Percentiles rank a stretch among this genome's conserved stretches.
Evolutionary conservation across 37 sponge, comb jelly and placozoan species (phyloP).

Genomic region (Aphrocallistes beatrix): DNA sequence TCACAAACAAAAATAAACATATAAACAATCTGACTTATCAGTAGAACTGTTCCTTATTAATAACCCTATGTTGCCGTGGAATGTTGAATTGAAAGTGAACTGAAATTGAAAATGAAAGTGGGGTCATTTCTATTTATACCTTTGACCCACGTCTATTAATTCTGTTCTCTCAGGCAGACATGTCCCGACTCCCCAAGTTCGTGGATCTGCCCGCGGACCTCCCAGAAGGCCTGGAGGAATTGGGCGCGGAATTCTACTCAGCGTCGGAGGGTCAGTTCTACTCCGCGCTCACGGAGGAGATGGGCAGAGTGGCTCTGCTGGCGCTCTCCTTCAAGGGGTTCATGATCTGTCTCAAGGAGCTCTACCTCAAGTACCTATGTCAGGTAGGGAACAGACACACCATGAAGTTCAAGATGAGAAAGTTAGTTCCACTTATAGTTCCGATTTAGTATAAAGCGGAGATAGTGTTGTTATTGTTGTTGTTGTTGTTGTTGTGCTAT

Average conservation of each 20-base stretch:
- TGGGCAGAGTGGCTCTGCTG: neutral
- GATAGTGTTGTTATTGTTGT: no score
- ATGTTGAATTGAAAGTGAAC: no score
- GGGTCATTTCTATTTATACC: no score
- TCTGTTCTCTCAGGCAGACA: neutral
- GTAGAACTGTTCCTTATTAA: no score
- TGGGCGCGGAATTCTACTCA: neutral
- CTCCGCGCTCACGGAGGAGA: neutral
- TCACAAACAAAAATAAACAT: no score
- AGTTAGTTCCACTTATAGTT: neutral
- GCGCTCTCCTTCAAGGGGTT: neutral
- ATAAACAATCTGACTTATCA: no score
- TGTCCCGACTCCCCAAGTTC: neutral
- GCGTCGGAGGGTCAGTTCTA: conserved; percentile 5
- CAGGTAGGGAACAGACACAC: neutral
- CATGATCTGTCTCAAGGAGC: conserved; percentile 12
- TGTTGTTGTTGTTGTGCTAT: no score
- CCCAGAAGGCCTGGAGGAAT: neutral
- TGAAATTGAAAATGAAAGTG: no score
- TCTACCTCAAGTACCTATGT: neutral
- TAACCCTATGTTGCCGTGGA: no score
- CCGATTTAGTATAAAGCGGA: no score
- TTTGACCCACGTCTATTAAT: neutral
- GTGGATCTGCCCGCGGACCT: neutral
- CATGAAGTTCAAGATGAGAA: conserved; percentile 18